Percentiles rank a stretch among this genome's conserved stretches.
Conservation (phyloP, 2,113 vertebrate genomes). For the Cyanocitta stelleri region DNA sequence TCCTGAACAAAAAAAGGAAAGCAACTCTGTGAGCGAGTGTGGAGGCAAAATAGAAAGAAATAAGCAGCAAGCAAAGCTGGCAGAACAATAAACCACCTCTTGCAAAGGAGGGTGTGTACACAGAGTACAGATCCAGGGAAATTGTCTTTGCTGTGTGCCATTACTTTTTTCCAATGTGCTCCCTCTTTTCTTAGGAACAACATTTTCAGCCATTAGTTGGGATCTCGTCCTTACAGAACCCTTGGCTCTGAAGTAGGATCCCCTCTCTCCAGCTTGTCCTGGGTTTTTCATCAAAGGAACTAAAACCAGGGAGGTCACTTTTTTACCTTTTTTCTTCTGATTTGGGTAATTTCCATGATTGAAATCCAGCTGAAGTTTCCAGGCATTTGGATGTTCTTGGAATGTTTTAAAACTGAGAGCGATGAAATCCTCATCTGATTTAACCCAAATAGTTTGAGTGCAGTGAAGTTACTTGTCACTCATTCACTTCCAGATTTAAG, state of each 20-base stretch:
- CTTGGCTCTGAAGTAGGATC: neutral
- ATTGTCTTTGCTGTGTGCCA: neutral
- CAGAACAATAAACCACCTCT: slow-evolving; percentile 46
- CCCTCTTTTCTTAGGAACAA: neutral
- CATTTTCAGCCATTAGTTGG: neutral
- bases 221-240: neutral
- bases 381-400: neutral
- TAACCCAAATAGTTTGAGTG: neutral
- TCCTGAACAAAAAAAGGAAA: slow-evolving; percentile 58
- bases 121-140: neutral
- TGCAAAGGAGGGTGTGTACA: neutral
- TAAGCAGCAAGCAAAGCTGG: slow-evolving; percentile 46
- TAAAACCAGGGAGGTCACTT: neutral
- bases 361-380: neutral
- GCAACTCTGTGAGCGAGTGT: slow-evolving; percentile 14
- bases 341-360: neutral
- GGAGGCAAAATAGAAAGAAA: slow-evolving; percentile 55
- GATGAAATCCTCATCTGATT: neutral
- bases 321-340: too few relatives aligned
- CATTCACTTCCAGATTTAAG: neutral
- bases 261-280: neutral
- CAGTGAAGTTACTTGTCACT: neutral
- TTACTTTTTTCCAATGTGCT: neutral
- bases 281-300: neutral
- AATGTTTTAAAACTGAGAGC: neutral